Evolutionary conservation across 2,888 invertebrate genomes (phyloP).

Genomic region (Nematopogon swammerdamellus): DNA sequence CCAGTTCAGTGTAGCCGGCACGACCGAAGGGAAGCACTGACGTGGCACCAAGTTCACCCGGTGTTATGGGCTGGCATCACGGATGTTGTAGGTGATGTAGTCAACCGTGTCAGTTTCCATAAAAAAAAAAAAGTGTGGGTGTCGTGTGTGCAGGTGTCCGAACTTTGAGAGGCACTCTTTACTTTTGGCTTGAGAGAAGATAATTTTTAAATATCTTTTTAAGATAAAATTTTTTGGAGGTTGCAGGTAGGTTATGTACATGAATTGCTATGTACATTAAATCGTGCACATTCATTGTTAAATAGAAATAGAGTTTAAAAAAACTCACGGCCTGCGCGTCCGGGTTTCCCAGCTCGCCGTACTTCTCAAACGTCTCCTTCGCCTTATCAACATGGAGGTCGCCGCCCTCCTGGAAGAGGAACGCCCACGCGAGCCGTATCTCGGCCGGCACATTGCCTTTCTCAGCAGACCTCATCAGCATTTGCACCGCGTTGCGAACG

Average conservation of each 20-base stretch:
- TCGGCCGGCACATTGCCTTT: constrained; percentile 78
- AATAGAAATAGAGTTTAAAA: background rate
- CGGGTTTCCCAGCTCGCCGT: constrained; percentile 74
- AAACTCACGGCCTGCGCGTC: constrained; percentile 82
- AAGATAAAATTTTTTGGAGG: no score
- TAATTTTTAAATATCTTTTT: no score
- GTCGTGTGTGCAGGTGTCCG: background rate
- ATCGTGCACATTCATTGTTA: no score
- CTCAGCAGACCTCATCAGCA: constrained; percentile 76
- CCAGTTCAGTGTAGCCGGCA: no score
- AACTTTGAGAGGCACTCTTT: no score
- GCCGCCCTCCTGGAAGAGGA: constrained; percentile 78
- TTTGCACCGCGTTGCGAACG: constrained; percentile 68
- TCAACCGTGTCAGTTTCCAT: constrained; percentile 1
- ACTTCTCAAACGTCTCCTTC: constrained; percentile 68
- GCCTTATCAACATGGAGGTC: constrained; percentile 76
- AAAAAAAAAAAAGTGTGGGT: background rate
- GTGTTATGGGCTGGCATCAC: no score
- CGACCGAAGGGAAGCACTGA: no score
- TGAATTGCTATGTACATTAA: no score
- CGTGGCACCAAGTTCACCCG: no score
- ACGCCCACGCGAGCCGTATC: constrained; percentile 85
- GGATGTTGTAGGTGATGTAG: no score
- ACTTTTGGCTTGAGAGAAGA: no score
- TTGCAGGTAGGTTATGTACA: no score